Conservation (phyloP, 2,113 vertebrate genomes). For the Pollachius pollachius region DNA sequence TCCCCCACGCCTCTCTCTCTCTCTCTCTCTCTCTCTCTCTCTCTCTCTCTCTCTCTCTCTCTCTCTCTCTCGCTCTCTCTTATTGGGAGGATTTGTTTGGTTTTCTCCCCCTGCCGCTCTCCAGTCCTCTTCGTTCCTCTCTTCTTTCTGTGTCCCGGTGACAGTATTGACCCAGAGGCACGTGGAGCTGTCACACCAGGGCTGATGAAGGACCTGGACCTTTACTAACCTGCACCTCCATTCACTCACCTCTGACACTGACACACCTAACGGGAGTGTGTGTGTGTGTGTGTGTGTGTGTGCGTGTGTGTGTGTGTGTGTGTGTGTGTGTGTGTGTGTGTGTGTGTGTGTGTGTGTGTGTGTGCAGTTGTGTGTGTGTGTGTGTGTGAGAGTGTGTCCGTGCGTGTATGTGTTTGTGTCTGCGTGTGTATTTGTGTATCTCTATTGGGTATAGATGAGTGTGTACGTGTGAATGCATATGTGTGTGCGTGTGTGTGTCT, state of each 20-base stretch:
- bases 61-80: neutral
- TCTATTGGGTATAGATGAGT: neutral
- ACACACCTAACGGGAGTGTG: neutral
- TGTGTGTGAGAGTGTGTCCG: neutral
- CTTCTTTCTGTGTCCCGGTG: neutral
- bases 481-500: neutral
- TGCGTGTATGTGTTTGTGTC: neutral
- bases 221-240: neutral
- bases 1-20: neutral
- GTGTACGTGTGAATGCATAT: neutral
- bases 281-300: neutral
- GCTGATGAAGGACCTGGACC: slow-evolving; percentile 13
- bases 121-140: neutral
- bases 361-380: no score
- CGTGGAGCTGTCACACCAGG: neutral
- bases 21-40: slow-evolving; percentile 4
- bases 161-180: neutral
- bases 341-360: neutral
- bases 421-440: neutral
- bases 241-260: neutral
- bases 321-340: neutral
- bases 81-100: neutral
- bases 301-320: neutral
- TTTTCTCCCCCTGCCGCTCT: neutral
- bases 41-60: neutral